Base-by-base conservation (phyloP, 2,113 vertebrate species). In the Lepus americanus region DNA sequence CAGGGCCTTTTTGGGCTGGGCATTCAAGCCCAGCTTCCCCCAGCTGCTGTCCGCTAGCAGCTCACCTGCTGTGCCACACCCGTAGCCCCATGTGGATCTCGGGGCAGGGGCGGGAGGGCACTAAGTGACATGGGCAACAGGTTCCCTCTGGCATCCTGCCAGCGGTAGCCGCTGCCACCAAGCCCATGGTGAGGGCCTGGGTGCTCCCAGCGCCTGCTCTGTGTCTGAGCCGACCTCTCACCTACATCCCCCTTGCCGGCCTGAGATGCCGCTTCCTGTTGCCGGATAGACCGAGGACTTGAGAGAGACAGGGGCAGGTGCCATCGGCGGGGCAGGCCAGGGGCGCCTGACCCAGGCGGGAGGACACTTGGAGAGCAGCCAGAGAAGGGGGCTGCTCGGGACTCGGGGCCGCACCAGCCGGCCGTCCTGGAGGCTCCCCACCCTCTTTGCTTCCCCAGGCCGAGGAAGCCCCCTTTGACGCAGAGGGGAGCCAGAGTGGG, bases 211-310 rank as follows among this genome's bases (percentile, higher is more conserved):
- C 53, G 94, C 95, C 85, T 94, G 94, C 90, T 79, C 84, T 25
- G 66, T n/a, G 64, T 66, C 33, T 86, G 61, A 77, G 51, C 33
- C 36, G 95, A 97, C 96, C 97, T 97, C 95, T 97, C 74, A 88
- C 97, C 96, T 82, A 97, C 74, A 97, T 96, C 90, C 89, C 77
- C 92, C 79, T 86, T 39, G 94, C 90, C 85, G 79, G 80, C 82
- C 95, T 19, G 90, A 95, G 95, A 96, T 97, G 94, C 74, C 89
- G 96, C 90, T 97, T 97, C 97, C 97, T 97, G 97, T 97, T 97
- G 97, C 97, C 94, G 97, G 97, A 96, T 96, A 97, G 96, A 97
- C 93, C 27, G 96, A 92, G 90, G 90, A 80, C 93, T 92, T 90
- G 64, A 90, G 84, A 69, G 77, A 95, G 94, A 76, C 61, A 31